A percentile compares a stretch with the other conserved stretches of the same genome.
These are phyloP conservation scores for Dryobota labecula DNA, from an alignment of 2,888 invertebrate genomes.

Conservation along the genomic window DNA sequence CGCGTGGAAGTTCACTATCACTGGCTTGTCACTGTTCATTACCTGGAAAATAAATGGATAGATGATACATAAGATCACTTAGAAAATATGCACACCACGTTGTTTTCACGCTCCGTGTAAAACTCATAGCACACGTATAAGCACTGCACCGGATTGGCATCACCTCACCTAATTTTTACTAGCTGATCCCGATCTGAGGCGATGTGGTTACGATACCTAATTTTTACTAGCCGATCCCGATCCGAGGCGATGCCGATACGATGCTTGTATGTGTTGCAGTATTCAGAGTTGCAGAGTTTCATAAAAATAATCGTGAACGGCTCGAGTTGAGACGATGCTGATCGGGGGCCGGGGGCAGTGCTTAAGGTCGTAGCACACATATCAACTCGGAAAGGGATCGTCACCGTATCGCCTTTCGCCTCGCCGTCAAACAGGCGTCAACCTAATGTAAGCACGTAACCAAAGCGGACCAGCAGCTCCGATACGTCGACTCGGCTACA, in stretches of 20 bases:
- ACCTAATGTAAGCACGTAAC: too few relatives aligned
- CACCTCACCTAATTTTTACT: too few relatives aligned
- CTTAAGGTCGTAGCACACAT: too few relatives aligned
- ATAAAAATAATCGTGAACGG: background rate
- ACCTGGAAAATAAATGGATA: conserved; percentile 82
- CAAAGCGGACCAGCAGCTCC: too few relatives aligned
- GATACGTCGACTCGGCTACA: too few relatives aligned
- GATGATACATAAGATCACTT: background rate
- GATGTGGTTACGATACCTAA: too few relatives aligned
- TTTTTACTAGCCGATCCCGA: background rate
- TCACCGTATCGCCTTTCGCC: too few relatives aligned
- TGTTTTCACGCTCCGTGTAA: background rate
- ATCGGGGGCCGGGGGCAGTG: background rate
- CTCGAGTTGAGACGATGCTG: background rate
- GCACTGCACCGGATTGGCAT: background rate
- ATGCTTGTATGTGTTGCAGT: background rate
- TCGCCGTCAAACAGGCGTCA: too few relatives aligned
- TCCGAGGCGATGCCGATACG: background rate
- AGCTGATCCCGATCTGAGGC: too few relatives aligned
- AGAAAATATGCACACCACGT: too few relatives aligned
- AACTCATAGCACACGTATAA: background rate
- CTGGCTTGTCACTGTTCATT: conserved; percentile 95
- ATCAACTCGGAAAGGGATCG: too few relatives aligned
- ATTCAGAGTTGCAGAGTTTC: background rate
- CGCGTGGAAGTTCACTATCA: conserved; percentile 97